Base-by-base conservation (phyloP, 1,140 invertebrate genomes). In the Ooceraea biroi region DNA sequence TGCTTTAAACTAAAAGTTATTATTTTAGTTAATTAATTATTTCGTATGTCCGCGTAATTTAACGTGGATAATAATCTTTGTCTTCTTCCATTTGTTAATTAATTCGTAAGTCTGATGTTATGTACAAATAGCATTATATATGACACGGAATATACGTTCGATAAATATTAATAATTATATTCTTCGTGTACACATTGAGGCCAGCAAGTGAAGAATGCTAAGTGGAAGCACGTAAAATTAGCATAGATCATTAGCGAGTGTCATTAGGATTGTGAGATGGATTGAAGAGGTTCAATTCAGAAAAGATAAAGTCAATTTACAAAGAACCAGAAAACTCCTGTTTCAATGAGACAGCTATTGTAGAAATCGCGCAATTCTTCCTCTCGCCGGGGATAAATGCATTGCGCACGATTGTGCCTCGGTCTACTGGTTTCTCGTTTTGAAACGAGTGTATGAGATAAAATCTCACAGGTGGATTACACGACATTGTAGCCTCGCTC, bases 1-100 rank as follows among this genome's bases (percentile, higher is more conserved):
- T 71, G 10, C 52, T 80, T 58, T 30, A n/a, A 46, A 12, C 46
- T 36, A 58, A 71, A 30, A 22, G 0, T n/a, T 69, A 46, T 80
- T 57, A 44, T 69, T 27, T 41, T 36, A 36, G 7, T 3, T 57
- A 80, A 69, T 69, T 80, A 69, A 80, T 68, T 78, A 80, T 12
- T 68, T 27, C 3, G 12, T n/a, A 4, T 55, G 52, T 57, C 19
- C 3, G 17, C 12, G 3, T 57, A 44, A 68, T 57, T 44, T 46
- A 22, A 55, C 46, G 25, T 41, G n/a, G 22, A 55, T 68, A 66
- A 78, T 55, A 57, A 68, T 57, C 44, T 55, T 68, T 58, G 36
- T 69, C 10, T 52, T 10, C 11, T n/a, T 68, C 22, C 14, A 46
- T 71, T 80, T 80, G 50, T 46, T 80, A 44, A 80, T 58, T 71